A percentile compares a stretch with the other conserved stretches of the same genome.
These are phyloP conservation scores for Sebastes nivosus DNA, from an alignment of 2,797 vertebrate species.

Conservation along the genomic window DNA sequence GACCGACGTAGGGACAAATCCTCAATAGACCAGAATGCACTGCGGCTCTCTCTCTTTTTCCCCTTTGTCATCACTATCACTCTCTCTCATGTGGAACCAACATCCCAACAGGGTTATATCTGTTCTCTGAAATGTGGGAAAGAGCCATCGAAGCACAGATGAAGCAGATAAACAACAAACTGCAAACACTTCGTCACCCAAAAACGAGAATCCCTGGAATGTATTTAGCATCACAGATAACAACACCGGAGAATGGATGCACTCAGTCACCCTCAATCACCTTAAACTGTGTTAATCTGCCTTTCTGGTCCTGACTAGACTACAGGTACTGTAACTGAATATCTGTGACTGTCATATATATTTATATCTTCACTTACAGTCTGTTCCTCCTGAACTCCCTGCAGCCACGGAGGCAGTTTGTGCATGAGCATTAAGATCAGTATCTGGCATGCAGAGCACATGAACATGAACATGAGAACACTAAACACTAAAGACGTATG, in stretches of 20 bases:
- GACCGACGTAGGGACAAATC: neutral
- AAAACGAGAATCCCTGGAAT: slow-evolving; percentile 12
- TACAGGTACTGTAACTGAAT: neutral
- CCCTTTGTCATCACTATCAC: neutral
- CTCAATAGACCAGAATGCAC: neutral
- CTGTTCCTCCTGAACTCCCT: neutral
- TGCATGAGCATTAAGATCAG: neutral
- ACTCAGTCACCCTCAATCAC: neutral
- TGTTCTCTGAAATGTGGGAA: slow-evolving; percentile 12
- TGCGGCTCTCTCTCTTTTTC: neutral
- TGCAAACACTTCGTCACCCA: neutral
- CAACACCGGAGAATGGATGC: neutral
- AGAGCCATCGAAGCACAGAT: neutral
- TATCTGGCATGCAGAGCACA: neutral
- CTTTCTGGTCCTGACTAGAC: neutral
- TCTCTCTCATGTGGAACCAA: neutral
- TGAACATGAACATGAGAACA: neutral
- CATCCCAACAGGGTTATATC: neutral
- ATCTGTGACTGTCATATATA: neutral
- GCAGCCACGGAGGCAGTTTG: neutral
- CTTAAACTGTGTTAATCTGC: neutral
- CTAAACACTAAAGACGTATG: neutral
- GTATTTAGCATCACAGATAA: slow-evolving; percentile 8
- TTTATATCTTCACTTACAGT: neutral
- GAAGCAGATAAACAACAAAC: neutral